phyloP scores from a whole-genome alignment of 2,888 invertebrate species.

The Lepidochrysops patricia region DNA sequence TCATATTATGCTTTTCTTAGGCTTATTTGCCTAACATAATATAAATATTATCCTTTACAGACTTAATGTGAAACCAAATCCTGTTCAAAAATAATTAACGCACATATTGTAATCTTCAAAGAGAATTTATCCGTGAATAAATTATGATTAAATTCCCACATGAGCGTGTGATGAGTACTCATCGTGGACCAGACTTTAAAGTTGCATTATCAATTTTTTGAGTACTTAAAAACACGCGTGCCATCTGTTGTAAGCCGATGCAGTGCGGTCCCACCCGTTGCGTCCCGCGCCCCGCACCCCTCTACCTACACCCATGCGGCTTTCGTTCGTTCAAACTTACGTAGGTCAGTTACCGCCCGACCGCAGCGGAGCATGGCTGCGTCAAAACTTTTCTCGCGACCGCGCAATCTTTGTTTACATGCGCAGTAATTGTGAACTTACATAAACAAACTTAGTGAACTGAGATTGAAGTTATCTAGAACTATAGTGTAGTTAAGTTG shows the following conservation, averaged over 20 bases:
- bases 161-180: conserved; percentile 30
- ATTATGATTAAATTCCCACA: conserved; percentile 48
- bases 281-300: conserved; percentile 44
- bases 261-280: conserved; percentile 63
- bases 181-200: conserved; percentile 44
- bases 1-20: no score
- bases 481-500: conserved; percentile 48
- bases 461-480: conserved; percentile 50
- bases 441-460: conserved; percentile 44
- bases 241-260: conserved; percentile 72
- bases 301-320: conserved; percentile 59
- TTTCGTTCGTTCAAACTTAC: conserved; percentile 74
- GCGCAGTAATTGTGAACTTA: conserved; percentile 54
- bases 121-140: background rate
- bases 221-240: conserved; percentile 70
- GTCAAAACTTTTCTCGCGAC: conserved; percentile 68
- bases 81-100: background rate
- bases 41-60: background rate
- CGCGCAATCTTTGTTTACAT: conserved; percentile 69
- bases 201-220: conserved; percentile 63
- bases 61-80: background rate
- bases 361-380: conserved; percentile 73
- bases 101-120: background rate
- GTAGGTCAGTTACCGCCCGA: conserved; percentile 76
- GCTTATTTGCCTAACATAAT: no score